Conservation (phyloP, 2,113 vertebrate species). For the Hippolais icterina region DNA sequence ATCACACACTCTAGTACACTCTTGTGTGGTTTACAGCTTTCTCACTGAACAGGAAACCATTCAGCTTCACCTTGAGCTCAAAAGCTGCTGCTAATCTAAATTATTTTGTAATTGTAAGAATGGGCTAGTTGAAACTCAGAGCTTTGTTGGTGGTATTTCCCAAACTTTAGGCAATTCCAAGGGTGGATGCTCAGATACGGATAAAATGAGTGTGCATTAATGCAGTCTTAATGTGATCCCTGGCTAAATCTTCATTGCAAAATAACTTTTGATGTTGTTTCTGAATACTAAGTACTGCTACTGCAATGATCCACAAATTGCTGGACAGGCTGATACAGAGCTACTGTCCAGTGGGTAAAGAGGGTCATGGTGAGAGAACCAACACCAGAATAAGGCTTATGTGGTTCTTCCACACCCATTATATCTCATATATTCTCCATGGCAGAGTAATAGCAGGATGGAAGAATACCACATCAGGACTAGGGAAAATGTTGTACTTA, state of each 20-base stretch:
- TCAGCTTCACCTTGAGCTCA: neutral
- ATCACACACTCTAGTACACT: neutral
- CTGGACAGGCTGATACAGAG: neutral
- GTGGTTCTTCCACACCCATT: neutral
- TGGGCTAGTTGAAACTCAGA: neutral
- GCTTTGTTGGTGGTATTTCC: neutral
- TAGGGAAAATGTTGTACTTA: neutral
- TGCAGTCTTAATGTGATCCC: neutral
- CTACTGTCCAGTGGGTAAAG: neutral
- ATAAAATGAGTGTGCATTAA: neutral
- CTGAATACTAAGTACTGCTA: neutral
- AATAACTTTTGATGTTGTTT: neutral
- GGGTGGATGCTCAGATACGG: neutral
- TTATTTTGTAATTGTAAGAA: neutral
- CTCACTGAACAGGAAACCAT: constrained; percentile 13
- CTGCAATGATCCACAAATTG: neutral
- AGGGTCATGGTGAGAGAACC: neutral
- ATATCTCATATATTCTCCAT: neutral
- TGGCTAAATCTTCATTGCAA: neutral
- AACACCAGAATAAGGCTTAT: neutral
- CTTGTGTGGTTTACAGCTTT: neutral
- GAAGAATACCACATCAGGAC: neutral
- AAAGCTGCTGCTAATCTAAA: neutral
- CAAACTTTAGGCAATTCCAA: neutral
- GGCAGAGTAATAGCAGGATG: neutral